Evolutionary conservation across 2,888 invertebrate genomes (phyloP).

Genomic region (Mesochorus sp.): DNA sequence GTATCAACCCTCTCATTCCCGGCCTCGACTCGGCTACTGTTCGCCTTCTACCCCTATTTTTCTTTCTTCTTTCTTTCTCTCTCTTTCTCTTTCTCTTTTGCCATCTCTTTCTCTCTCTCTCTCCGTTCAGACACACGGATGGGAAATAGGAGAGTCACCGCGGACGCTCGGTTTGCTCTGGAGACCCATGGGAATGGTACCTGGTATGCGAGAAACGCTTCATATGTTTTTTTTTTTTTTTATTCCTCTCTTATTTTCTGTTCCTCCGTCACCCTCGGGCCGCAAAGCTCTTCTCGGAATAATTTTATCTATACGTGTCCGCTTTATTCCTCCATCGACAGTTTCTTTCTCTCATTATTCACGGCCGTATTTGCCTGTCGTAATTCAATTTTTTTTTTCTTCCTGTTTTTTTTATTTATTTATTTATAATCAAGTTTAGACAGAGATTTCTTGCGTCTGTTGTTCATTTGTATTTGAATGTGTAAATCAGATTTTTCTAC

Average conservation of each 20-base stretch:
- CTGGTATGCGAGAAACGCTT: conserved; percentile 36
- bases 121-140: conserved; percentile 32
- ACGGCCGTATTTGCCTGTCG: not conserved
- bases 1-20: conserved; percentile 70
- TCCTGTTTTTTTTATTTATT: not conserved
- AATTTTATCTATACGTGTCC: conserved; percentile 42
- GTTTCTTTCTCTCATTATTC: not conserved
- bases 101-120: conserved; percentile 4
- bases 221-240: conserved; percentile 26
- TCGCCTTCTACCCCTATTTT: conserved; percentile 13
- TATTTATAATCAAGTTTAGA: too few relatives aligned
- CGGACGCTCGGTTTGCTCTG: conserved; percentile 54
- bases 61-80: conserved; percentile 2
- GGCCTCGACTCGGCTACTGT: conserved; percentile 47
- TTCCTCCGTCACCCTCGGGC: conserved; percentile 23
- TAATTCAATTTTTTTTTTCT: not conserved
- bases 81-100: conserved; percentile 11
- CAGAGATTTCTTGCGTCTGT: too few relatives aligned
- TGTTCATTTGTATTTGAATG: too few relatives aligned
- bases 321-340: conserved; percentile 34
- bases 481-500: too few relatives aligned
- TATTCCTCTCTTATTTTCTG: not conserved
- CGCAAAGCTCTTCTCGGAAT: conserved; percentile 21
- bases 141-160: conserved; percentile 45
- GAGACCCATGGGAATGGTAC: conserved; percentile 43